Percentiles rank a stretch among this genome's conserved stretches.
These are phyloP conservation scores for Malthinus seriepunctatus DNA, from an alignment of 2,888 invertebrate species.

Conservation along the genomic window DNA sequence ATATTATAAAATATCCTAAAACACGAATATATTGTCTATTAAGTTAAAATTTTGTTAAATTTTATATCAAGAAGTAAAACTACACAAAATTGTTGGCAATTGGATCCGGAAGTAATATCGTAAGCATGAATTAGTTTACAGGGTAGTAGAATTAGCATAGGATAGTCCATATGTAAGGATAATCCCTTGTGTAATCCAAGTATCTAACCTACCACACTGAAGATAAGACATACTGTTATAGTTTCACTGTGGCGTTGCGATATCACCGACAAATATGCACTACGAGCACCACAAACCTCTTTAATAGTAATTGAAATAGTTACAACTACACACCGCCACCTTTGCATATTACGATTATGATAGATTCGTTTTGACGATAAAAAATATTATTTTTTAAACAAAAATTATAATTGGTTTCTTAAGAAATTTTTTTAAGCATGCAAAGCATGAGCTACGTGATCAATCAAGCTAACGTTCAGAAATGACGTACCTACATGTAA, in stretches of 20 bases:
- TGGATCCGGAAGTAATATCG: slow-evolving; percentile 27
- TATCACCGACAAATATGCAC: slow-evolving; percentile 38
- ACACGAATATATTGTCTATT: slow-evolving; percentile 3
- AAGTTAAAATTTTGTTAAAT: slow-evolving; percentile 10
- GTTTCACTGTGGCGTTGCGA: slow-evolving; percentile 36
- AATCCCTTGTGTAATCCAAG: slow-evolving; percentile 53
- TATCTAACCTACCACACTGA: slow-evolving; percentile 45
- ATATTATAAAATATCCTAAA: slow-evolving; percentile 2
- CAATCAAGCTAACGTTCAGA: slow-evolving; percentile 39
- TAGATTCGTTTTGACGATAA: slow-evolving; percentile 5
- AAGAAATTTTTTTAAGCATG: slow-evolving; percentile 29
- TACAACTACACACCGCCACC: slow-evolving; percentile 2
- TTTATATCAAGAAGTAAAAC: slow-evolving; percentile 12
- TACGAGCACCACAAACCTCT: slow-evolving; percentile 36
- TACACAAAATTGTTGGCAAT: slow-evolving; percentile 20
- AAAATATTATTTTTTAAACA: slow-evolving; percentile 28
- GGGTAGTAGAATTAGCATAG: slow-evolving; percentile 47
- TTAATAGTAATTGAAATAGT: slow-evolving; percentile 38
- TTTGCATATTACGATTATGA: slow-evolving; percentile 13
- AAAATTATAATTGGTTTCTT: slow-evolving; percentile 32
- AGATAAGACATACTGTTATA: slow-evolving; percentile 44
- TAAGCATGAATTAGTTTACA: slow-evolving; percentile 29
- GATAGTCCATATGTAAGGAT: slow-evolving; percentile 53
- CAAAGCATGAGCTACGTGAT: slow-evolving; percentile 37
- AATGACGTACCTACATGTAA: slow-evolving; percentile 34